Evolutionary conservation across 1,140 invertebrate species (phyloP).

Genomic region (Leptonema lineaticorne): DNA sequence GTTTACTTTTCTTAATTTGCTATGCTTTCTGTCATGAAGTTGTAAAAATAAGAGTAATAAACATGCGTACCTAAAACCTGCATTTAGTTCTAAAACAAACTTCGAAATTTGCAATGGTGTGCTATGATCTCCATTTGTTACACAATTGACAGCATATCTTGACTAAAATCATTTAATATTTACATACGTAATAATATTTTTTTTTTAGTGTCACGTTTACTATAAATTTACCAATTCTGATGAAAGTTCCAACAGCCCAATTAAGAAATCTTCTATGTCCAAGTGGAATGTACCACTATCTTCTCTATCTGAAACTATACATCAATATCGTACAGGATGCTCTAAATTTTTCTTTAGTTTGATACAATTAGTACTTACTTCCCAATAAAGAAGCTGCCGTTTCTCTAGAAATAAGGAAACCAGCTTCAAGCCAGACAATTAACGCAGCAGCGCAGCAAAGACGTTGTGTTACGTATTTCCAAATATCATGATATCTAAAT

Average conservation of each 20-base stretch:
- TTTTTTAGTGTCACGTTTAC: background rate
- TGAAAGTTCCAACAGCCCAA: conserved; percentile 78
- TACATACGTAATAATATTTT: conserved; percentile 29
- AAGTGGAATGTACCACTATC: conserved; percentile 77
- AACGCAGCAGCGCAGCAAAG: conserved; percentile 76
- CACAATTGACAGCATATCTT: conserved; percentile 83
- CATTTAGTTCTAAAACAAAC: conserved; percentile 84
- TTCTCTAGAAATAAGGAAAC: conserved; percentile 69
- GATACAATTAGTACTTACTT: conserved; percentile 56
- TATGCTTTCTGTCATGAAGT: too few relatives aligned
- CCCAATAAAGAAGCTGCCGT: conserved; percentile 79
- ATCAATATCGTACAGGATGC: conserved; percentile 1
- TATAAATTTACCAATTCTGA: conserved; percentile 72
- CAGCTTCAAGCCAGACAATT: conserved; percentile 77
- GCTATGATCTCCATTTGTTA: conserved; percentile 81
- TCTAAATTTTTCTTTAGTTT: background rate
- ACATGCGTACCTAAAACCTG: conserved; percentile 71
- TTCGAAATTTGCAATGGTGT: conserved; percentile 79
- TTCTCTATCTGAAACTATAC: conserved; percentile 49
- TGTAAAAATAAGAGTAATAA: too few relatives aligned
- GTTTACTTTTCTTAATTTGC: too few relatives aligned
- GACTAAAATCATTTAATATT: conserved; percentile 55
- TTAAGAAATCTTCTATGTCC: conserved; percentile 87
- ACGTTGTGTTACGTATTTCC: conserved; percentile 79
- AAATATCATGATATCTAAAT: conserved; percentile 79